phyloP scores from a whole-genome alignment of 2,113 vertebrate species.

The Scatophagus argus region DNA sequence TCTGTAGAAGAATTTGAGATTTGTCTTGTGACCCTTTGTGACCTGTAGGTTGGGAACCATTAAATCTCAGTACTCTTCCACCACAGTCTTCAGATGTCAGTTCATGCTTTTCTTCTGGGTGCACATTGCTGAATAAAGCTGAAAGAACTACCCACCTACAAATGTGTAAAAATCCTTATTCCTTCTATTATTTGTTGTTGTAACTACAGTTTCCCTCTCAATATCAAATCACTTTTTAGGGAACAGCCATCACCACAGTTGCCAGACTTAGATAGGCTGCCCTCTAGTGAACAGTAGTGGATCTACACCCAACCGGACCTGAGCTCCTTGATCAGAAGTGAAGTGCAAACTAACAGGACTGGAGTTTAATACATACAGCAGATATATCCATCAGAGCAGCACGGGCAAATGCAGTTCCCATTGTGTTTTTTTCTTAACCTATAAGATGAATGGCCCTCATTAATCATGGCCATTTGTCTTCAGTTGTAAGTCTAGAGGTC shows the following conservation, averaged over 20 bases:
- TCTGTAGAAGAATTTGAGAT: not conserved
- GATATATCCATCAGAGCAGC: slow-evolving; percentile 51
- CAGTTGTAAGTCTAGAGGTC: slow-evolving; percentile 73
- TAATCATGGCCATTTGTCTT: slow-evolving; percentile 77
- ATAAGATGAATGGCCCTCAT: slow-evolving; percentile 70
- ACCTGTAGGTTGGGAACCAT: no score
- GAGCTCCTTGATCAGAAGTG: slow-evolving; percentile 25
- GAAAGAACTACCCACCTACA: no score
- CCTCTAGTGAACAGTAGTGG: slow-evolving; percentile 68
- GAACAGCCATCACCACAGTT: not conserved
- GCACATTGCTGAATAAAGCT: not conserved
- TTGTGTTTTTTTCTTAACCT: slow-evolving; percentile 50
- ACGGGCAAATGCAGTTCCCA: slow-evolving; percentile 32
- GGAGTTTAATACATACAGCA: slow-evolving; percentile 51
- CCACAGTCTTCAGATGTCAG: not conserved
- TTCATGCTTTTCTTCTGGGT: not conserved
- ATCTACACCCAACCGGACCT: slow-evolving; percentile 29
- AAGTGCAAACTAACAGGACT: slow-evolving; percentile 33
- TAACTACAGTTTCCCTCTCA: not conserved
- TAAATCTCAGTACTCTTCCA: no score
- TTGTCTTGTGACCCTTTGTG: not conserved
- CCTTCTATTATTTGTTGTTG: slow-evolving; percentile 4
- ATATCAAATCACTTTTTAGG: not conserved
- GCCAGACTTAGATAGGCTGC: slow-evolving; percentile 42
- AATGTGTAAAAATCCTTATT: slow-evolving; percentile 14